These are phyloP conservation scores for Nemurella pictetii DNA, from an alignment of 2,888 invertebrate species.

Conservation along the genomic window DNA sequence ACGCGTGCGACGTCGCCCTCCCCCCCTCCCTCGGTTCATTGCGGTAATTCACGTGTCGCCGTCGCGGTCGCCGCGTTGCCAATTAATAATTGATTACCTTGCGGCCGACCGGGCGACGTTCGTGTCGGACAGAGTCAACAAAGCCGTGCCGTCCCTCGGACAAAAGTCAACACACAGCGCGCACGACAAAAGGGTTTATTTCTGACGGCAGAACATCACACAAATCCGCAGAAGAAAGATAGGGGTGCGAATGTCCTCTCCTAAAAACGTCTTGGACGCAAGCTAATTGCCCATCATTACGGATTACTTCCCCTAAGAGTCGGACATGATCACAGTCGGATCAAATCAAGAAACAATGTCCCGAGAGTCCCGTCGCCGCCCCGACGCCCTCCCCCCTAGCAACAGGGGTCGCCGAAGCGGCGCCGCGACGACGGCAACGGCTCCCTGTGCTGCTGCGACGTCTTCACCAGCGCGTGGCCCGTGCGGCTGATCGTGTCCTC, in stretches of 20 bases:
- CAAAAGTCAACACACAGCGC: not conserved
- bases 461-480: conserved; percentile 62
- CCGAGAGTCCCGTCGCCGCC: too few species aligned
- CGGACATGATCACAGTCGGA: too few species aligned
- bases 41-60: not conserved
- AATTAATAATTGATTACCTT: not conserved
- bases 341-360: too few species aligned
- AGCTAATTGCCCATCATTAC: too few species aligned
- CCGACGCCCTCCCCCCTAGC: conserved; percentile 26
- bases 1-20: not conserved
- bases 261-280: too few species aligned
- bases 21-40: not conserved
- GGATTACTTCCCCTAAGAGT: too few species aligned
- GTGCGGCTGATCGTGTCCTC: conserved; percentile 62
- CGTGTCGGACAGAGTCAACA: not conserved
- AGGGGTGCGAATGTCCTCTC: too few species aligned
- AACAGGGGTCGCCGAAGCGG: conserved; percentile 56
- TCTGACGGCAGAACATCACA: too few species aligned
- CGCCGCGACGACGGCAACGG: conserved; percentile 65
- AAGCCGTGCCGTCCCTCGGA: not conserved
- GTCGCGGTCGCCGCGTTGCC: not conserved
- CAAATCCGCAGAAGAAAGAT: too few species aligned
- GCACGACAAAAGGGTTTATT: not conserved
- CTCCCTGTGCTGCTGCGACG: conserved; percentile 64
- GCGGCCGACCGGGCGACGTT: not conserved